Evolutionary conservation across 2,113 vertebrate species (phyloP).

Genomic region (Condylura cristata): DNA sequence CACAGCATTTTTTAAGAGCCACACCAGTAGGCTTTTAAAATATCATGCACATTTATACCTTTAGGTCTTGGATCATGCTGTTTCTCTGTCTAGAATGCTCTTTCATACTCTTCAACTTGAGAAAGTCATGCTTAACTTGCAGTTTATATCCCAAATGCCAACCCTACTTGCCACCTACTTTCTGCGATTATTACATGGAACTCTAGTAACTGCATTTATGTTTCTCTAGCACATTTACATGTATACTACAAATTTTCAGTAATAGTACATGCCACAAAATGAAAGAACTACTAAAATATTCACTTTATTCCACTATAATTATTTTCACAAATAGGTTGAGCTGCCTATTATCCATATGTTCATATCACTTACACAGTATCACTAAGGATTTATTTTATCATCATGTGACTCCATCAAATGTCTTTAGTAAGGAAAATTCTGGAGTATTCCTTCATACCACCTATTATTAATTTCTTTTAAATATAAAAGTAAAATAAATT

Average conservation of each 20-base stretch:
- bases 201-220: neutral
- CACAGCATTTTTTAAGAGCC: neutral
- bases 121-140: neutral
- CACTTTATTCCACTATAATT: neutral
- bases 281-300: neutral
- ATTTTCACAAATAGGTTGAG: neutral
- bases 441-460: neutral
- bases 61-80: neutral
- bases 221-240: neutral
- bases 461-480: neutral
- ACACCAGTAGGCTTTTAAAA: constrained; percentile 14
- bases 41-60: neutral
- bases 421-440: neutral
- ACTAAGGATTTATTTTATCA: neutral
- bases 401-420: neutral
- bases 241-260: neutral
- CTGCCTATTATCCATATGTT: neutral
- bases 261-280: neutral
- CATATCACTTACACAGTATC: neutral
- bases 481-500: neutral
- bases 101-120: constrained; percentile 35
- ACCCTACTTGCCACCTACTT: neutral
- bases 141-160: neutral
- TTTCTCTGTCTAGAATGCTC: neutral
- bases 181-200: neutral